phyloP scores from a whole-genome alignment of 1,140 invertebrate species.

The Neotoxoptera formosana region DNA sequence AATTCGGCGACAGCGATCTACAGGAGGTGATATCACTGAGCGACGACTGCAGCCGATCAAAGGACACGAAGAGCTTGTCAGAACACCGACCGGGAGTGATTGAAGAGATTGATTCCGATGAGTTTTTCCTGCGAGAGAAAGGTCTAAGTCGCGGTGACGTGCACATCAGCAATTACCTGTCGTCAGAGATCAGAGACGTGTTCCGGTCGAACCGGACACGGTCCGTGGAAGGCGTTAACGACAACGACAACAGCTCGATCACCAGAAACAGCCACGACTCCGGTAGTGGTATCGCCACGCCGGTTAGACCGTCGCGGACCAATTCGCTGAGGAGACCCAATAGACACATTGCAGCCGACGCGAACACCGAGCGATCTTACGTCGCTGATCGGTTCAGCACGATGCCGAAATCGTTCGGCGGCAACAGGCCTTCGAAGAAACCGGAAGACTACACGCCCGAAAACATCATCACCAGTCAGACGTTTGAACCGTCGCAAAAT shows the following conservation, averaged over 20 bases:
- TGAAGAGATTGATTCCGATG: slow-evolving; percentile 85
- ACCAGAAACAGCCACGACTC: slow-evolving; percentile 64
- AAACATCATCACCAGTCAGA: slow-evolving; percentile 42
- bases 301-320: slow-evolving; percentile 60
- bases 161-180: slow-evolving; percentile 76
- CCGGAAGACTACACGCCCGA: neutral
- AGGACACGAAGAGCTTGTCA: slow-evolving; percentile 58
- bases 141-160: slow-evolving; percentile 84
- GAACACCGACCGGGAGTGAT: slow-evolving; percentile 69
- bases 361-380: neutral
- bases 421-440: neutral
- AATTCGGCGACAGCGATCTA: slow-evolving; percentile 61
- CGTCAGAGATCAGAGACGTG: slow-evolving; percentile 79
- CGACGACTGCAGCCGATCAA: slow-evolving; percentile 46
- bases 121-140: slow-evolving; percentile 81
- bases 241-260: slow-evolving; percentile 64
- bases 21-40: slow-evolving; percentile 58
- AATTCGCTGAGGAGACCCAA: slow-evolving; percentile 62
- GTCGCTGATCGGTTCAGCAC: slow-evolving; percentile 26
- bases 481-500: slow-evolving; percentile 30
- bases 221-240: slow-evolving; percentile 70
- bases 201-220: slow-evolving; percentile 67
- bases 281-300: slow-evolving; percentile 61
- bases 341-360: neutral
- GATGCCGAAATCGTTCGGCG: slow-evolving; percentile 51